These are phyloP conservation scores for Lacanobia wlatinum DNA, from an alignment of 2,888 invertebrate species.

Conservation along the genomic window DNA sequence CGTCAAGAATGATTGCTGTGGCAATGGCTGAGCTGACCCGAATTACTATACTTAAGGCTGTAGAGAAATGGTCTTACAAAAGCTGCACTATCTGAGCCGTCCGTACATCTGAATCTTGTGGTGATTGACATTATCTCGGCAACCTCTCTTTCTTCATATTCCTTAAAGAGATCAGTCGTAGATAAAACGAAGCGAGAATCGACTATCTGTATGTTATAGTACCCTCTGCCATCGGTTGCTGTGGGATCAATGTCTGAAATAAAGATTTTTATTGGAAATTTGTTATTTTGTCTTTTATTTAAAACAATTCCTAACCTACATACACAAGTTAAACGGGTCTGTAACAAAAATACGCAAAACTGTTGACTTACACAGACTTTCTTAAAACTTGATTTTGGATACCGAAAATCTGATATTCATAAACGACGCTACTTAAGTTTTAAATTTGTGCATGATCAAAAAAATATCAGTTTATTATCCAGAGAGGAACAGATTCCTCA, in stretches of 20 bases:
- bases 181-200: conserved; percentile 72
- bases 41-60: neutral
- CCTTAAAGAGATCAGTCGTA: conserved; percentile 74
- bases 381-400: neutral
- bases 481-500: too few species aligned
- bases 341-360: neutral
- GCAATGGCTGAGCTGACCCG: too few species aligned
- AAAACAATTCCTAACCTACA: neutral
- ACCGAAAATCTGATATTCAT: too few species aligned
- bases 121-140: conserved; percentile 68
- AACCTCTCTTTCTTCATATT: conserved; percentile 84
- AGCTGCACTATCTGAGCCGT: conserved; percentile 59
- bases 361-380: neutral
- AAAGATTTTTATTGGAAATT: neutral
- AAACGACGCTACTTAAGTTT: too few species aligned
- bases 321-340: neutral
- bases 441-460: too few species aligned
- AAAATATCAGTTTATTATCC: too few species aligned
- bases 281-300: neutral
- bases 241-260: conserved; percentile 73
- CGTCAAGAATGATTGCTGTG: neutral
- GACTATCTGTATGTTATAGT: conserved; percentile 68
- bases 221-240: conserved; percentile 75
- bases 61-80: conserved; percentile 70
- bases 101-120: conserved; percentile 75